Base-by-base conservation (phyloP, 2,888 invertebrate genomes). In the Sylvicola fuscatus region DNA sequence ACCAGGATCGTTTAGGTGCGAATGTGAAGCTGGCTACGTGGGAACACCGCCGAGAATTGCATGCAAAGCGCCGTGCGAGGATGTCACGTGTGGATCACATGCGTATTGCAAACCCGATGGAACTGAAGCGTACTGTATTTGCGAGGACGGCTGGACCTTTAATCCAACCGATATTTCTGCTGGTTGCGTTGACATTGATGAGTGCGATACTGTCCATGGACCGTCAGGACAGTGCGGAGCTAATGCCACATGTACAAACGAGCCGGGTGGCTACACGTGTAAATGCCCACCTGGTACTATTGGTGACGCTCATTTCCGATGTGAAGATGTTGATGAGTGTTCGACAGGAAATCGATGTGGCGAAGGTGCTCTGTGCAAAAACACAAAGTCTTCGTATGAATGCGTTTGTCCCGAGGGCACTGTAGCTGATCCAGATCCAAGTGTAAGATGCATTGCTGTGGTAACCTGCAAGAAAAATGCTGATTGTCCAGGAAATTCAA, bases 141-240 rank as follows among this genome's bases (percentile, higher is more conserved):
- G 89, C 51, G 84, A 90, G 52, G 82, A 84, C 39, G 90, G 90
- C 2, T 90, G 87, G 84, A 86, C 84, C 1, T 90, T 82, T 51
- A 78, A 89, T 58, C 89, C 90, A 0, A 73, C 68, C 37, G 83
- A 90, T 49, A 81, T 90, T 43, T 70, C 80, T 5, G 84, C 84
- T 32, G 90, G 90, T 39, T 90, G 90, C 51, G 69, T 87, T 39
- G 92, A 93, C 58, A 76, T 93, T 42, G 71, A 93, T 53, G 93
- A 93, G 61, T 93, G 93, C 51, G 83, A 87, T 49, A 58, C 65
- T 35, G 58, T 70, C 14, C 70, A 78, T 42, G 83, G 83, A 17
- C 74, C 77, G 1, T 77, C 70, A 33, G 84, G 86, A 35, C 69
- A 77, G 44, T 90, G 90, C 54, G 89, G 86, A n/a, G 62, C 65